A percentile compares a stretch with the other conserved stretches of the same genome.
These are phyloP conservation scores for Hippocampus zosterae DNA, from an alignment of 2,113 vertebrate genomes.

Conservation along the genomic window DNA sequence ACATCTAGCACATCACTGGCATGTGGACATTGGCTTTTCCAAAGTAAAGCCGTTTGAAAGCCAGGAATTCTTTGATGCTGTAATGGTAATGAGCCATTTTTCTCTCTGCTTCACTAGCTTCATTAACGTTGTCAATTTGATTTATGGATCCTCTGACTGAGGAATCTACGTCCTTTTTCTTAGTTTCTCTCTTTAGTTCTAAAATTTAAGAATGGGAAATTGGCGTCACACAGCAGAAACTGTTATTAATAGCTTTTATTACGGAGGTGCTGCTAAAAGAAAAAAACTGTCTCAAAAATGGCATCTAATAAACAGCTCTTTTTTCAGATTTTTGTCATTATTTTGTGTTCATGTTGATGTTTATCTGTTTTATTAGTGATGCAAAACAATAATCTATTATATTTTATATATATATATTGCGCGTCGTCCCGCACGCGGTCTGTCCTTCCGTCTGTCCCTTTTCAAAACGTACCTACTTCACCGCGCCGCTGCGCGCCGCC, in stretches of 20 bases:
- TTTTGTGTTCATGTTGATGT: no score
- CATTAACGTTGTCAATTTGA: conserved; percentile 8
- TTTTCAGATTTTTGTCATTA: no score
- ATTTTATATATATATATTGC: no score
- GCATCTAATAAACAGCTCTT: neutral
- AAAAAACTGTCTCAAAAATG: neutral
- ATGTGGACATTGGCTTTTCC: neutral
- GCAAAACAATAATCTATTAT: no score
- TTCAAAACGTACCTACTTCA: no score
- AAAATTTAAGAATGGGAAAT: neutral
- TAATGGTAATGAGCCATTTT: neutral
- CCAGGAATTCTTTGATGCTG: neutral
- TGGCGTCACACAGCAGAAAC: neutral
- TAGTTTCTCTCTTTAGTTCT: neutral
- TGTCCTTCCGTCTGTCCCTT: no score
- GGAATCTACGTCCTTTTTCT: neutral
- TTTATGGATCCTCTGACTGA: neutral
- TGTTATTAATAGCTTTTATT: neutral
- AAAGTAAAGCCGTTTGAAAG: neutral
- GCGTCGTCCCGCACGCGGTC: no score
- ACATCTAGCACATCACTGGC: neutral
- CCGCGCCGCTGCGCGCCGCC: no score
- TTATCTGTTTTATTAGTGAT: no score
- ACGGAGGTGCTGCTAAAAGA: neutral
- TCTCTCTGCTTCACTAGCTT: neutral